A percentile compares a stretch with the other conserved stretches of the same genome.
Evolutionary conservation across 2,888 invertebrate species (phyloP).

Genomic region (Agrochola circellaris): DNA sequence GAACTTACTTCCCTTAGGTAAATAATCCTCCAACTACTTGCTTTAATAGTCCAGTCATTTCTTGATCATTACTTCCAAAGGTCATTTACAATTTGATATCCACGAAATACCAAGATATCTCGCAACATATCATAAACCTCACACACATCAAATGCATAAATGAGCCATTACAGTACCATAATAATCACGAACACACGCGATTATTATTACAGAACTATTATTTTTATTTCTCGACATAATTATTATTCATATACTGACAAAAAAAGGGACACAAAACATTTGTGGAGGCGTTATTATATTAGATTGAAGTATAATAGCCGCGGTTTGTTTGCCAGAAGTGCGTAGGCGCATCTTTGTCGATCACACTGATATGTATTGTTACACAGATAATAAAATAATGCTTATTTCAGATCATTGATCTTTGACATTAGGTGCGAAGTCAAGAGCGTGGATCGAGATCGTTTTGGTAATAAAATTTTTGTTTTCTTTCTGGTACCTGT

Average conservation of each 20-base stretch:
- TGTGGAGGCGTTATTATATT: slow-evolving; percentile 81
- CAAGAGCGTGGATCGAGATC: slow-evolving; percentile 67
- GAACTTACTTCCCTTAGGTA: background rate
- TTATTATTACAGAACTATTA: slow-evolving; percentile 68
- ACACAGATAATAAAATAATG: slow-evolving; percentile 61
- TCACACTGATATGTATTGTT: slow-evolving; percentile 65
- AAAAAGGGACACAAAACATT: slow-evolving; percentile 75
- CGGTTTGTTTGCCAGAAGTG: slow-evolving; percentile 74
- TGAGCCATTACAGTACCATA: slow-evolving; percentile 61
- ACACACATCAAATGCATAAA: slow-evolving; percentile 50
- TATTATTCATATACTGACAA: slow-evolving; percentile 72
- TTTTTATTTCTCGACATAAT: slow-evolving; percentile 66
- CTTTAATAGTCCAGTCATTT: background rate
- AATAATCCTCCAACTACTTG: background rate
- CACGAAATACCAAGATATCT: slow-evolving; percentile 31
- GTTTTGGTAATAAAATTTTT: slow-evolving; percentile 54
- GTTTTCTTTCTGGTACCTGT: slow-evolving; percentile 27
- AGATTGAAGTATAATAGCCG: slow-evolving; percentile 83
- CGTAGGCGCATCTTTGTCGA: slow-evolving; percentile 72
- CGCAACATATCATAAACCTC: slow-evolving; percentile 26
- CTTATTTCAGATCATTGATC: slow-evolving; percentile 72
- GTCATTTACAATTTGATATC: slow-evolving; percentile 8
- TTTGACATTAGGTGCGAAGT: slow-evolving; percentile 73
- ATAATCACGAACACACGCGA: slow-evolving; percentile 58
- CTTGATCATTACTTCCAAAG: slow-evolving; percentile 8